These are phyloP conservation scores for Lepus townsendii DNA, from an alignment of 2,797 vertebrate species.

Conservation along the genomic window DNA sequence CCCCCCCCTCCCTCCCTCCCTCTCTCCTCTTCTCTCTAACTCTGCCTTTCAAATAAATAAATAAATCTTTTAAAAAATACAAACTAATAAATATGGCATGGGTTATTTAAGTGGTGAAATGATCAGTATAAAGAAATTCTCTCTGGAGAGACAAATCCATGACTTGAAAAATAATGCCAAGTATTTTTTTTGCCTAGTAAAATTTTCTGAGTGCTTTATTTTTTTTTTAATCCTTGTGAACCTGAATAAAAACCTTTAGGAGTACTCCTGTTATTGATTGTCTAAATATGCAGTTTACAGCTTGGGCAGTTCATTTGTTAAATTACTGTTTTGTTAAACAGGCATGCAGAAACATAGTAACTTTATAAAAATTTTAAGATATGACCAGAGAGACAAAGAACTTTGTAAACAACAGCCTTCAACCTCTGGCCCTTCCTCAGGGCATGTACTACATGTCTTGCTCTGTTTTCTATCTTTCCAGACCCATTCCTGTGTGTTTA, in stretches of 20 bases:
- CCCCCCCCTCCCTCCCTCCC: too few relatives aligned
- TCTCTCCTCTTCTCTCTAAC: too few relatives aligned
- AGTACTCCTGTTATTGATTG: background rate
- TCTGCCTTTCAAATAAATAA: too few relatives aligned
- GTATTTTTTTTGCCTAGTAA: slow-evolving; percentile 36
- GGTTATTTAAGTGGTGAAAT: background rate
- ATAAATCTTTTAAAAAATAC: background rate
- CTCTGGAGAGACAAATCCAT: slow-evolving; percentile 44
- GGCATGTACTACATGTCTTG: background rate
- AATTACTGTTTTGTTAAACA: slow-evolving; percentile 12
- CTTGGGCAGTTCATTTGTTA: slow-evolving; percentile 20
- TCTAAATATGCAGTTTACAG: background rate
- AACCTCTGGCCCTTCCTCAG: background rate
- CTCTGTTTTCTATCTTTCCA: slow-evolving; percentile 38
- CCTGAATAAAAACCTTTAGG: background rate
- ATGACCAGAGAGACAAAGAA: background rate
- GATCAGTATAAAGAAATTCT: slow-evolving; percentile 22
- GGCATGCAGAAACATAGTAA: background rate
- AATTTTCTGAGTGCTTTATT: slow-evolving; percentile 37
- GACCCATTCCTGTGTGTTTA: background rate
- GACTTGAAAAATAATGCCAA: slow-evolving; percentile 27
- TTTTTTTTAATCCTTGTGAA: slow-evolving; percentile 40
- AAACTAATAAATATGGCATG: background rate
- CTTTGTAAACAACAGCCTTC: slow-evolving; percentile 9
- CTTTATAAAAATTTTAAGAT: slow-evolving; percentile 26